Evolutionary conservation across 2,888 invertebrate species (phyloP), one percentile per base, ranked within the genome.

Genomic region (Drosophila mimica): DNA sequence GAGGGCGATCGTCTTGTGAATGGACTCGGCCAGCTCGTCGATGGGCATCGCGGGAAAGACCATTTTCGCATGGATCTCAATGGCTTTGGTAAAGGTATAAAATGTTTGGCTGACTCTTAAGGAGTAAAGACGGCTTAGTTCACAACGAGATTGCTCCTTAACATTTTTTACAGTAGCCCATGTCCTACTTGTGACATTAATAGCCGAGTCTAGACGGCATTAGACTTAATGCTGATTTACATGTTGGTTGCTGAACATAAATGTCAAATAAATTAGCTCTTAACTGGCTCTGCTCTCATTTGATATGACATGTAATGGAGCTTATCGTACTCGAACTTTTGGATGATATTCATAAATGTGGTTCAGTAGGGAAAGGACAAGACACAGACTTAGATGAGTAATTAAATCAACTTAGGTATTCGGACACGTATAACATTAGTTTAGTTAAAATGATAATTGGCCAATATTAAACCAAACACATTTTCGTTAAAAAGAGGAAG

Each of bases 11-110:
- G 94, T 76, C 94, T 95, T 83, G 94, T 94, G 67, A 95, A 95
- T 67, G 97, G 97, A 40, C 93, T 97, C 53, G 97, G 97, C 68
- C 97, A 97, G 93, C 94, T 97, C 81, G 95, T 95, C 51, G 97
- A 97, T 92, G 96, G 96, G 6, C 95, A 95, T 82, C 95, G 94
- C 83, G 97, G 97, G 67, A 94, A 95, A 76, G 96, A 96, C 91
- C 96, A 96, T 94, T 97, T 96, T 93, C 94, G 95, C 76, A 93
- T 94, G 58, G 95, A 95, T 92, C 93, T 94, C 83, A 94, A 94
- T 87, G 95, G 95, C 82, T 94, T 94, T 88, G 95, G 95, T 70
- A 95, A 95, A 94, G 95, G 95, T 95, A 93, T 92, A 93, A 67
- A 33, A 56, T 74, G 25, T 43, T 51, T 28, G 36, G 28, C 33